Conservation (phyloP, 2,888 invertebrate species). For the Nephrocerus scutellatus region DNA sequence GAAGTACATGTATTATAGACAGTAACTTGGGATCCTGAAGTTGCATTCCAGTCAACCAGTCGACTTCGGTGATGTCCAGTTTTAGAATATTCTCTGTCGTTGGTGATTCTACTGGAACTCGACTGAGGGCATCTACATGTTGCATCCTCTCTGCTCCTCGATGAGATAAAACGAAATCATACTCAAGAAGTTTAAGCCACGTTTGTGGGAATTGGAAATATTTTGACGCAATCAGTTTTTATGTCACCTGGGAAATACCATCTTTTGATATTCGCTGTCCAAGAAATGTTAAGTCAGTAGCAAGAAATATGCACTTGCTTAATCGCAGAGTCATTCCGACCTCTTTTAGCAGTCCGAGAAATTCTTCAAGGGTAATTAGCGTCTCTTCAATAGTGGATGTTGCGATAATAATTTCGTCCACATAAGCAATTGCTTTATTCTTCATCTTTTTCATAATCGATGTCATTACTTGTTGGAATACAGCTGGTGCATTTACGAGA, state of each 20-base stretch:
- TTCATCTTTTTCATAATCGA: too few species aligned
- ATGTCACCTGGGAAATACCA: too few species aligned
- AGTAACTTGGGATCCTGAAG: slow-evolving; percentile 14
- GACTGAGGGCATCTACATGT: slow-evolving; percentile 19
- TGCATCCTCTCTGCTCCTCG: slow-evolving; percentile 18
- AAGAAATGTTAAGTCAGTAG: slow-evolving; percentile 16
- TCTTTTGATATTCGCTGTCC: too few species aligned
- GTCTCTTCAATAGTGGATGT: slow-evolving; percentile 16
- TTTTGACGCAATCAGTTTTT: slow-evolving; percentile 3
- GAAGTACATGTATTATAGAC: slow-evolving; percentile 12
- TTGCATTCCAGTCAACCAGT: slow-evolving; percentile 23
- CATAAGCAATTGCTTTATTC: slow-evolving; percentile 16
- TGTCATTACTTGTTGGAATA: slow-evolving; percentile 18
- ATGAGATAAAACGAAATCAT: slow-evolving; percentile 20
- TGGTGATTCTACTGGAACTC: too few species aligned
- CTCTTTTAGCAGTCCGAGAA: slow-evolving; percentile 8
- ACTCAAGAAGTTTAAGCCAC: slow-evolving; percentile 21
- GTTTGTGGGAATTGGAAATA: slow-evolving; percentile 4
- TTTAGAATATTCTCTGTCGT: slow-evolving; percentile 14
- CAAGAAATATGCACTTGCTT: slow-evolving; percentile 14
- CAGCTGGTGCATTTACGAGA: slow-evolving; percentile 16
- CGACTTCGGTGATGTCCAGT: slow-evolving; percentile 8
- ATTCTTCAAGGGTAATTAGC: slow-evolving; percentile 11
- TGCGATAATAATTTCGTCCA: slow-evolving; percentile 22
- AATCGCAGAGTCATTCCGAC: too few species aligned